Conservation (phyloP, 2,113 vertebrate genomes). For the Nanorana parkeri region DNA sequence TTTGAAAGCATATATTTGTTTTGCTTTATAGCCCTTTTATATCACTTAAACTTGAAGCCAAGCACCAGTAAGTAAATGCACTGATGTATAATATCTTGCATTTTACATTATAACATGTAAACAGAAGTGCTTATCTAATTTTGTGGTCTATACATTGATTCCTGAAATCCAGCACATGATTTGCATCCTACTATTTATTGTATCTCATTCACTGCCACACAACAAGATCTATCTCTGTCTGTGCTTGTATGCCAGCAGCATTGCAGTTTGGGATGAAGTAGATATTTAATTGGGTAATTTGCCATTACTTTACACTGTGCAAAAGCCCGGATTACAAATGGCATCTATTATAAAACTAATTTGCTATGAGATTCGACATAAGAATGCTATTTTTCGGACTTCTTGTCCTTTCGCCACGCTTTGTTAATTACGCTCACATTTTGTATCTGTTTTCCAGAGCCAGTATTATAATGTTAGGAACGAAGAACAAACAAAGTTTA, state of each 20-base stretch:
- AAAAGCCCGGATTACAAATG: constrained; percentile 25
- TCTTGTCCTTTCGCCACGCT: not conserved
- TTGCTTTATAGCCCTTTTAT: no score
- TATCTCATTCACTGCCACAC: not conserved
- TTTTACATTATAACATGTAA: no score
- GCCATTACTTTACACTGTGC: not conserved
- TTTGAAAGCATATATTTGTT: no score
- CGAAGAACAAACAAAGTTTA: no score
- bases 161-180: not conserved
- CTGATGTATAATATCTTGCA: no score
- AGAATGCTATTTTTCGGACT: not conserved
- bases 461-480: not conserved
- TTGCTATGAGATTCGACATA: constrained; percentile 15
- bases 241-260: not conserved
- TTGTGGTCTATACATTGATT: not conserved
- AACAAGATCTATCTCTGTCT: not conserved
- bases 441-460: not conserved
- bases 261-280: not conserved
- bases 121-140: no score
- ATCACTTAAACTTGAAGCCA: no score
- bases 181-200: not conserved
- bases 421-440: not conserved
- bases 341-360: constrained; percentile 38
- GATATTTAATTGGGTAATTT: constrained; percentile 36
- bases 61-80: no score